Percentiles rank a stretch among this genome's conserved stretches.
Evolutionary conservation across 2,888 invertebrate species (phyloP).

Genomic region (Selenia dentaria): DNA sequence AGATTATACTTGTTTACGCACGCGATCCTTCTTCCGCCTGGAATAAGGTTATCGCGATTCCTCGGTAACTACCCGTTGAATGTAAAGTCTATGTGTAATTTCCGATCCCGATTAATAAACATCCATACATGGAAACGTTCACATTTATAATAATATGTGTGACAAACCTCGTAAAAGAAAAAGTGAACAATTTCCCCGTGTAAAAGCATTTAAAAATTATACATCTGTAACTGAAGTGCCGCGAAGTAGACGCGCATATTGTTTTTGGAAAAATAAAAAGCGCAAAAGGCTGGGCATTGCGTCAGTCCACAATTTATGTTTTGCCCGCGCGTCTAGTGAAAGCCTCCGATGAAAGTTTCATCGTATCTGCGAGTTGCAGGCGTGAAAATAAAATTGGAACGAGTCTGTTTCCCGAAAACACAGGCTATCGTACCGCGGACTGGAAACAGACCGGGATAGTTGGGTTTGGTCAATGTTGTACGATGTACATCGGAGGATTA

Average conservation of each 20-base stretch:
- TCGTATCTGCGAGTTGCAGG: conserved; percentile 43
- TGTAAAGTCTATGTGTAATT: too few species aligned
- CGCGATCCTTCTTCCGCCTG: too few species aligned
- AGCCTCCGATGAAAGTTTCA: conserved; percentile 80
- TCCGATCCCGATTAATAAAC: too few species aligned
- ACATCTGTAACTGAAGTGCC: conserved; percentile 21
- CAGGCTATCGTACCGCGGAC: conserved; percentile 39
- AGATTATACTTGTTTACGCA: too few species aligned
- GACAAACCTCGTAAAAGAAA: too few species aligned
- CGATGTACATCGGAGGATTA: too few species aligned
- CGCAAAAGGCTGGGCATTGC: conserved; percentile 22
- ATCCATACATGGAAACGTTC: too few species aligned
- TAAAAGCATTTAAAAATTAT: conserved; percentile 17
- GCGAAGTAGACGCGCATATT: conserved; percentile 29
- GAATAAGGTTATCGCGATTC: too few species aligned
- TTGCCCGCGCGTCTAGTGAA: conserved; percentile 71
- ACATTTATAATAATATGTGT: too few species aligned
- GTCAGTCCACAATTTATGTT: conserved; percentile 63
- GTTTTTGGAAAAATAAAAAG: conserved; percentile 34
- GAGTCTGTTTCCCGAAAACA: conserved; percentile 65
- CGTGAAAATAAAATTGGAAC: conserved; percentile 50
- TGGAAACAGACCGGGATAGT: conserved; percentile 37
- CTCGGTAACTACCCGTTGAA: too few species aligned
- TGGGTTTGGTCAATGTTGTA: conserved; percentile 33
- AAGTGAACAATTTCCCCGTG: conserved; percentile 14